These are phyloP conservation scores for Drosophila grimshawi DNA, from an alignment of 1,140 invertebrate species.

Conservation along the genomic window DNA sequence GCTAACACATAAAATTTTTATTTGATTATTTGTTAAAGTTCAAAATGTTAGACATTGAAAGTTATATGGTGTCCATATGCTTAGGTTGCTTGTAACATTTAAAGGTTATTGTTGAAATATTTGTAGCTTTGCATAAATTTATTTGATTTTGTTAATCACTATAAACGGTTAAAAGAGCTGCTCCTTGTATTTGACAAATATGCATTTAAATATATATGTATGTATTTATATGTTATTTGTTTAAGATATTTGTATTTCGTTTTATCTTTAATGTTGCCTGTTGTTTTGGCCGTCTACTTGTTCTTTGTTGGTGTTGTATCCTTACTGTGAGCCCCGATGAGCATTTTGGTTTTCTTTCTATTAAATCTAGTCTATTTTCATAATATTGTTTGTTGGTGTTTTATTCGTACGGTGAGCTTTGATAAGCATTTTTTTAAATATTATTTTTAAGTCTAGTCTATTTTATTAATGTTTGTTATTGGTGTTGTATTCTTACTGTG, in stretches of 20 bases:
- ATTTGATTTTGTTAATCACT: slow-evolving; percentile 16
- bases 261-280: slow-evolving; percentile 27
- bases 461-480: slow-evolving; percentile 41
- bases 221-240: slow-evolving; percentile 33
- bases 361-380: slow-evolving; percentile 57
- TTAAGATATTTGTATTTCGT: slow-evolving; percentile 35
- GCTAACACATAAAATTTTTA: slow-evolving; percentile 76
- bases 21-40: slow-evolving; percentile 74
- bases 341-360: slow-evolving; percentile 9
- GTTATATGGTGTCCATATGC: slow-evolving; percentile 64
- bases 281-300: slow-evolving; percentile 29
- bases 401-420: slow-evolving; percentile 76
- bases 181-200: slow-evolving; percentile 34
- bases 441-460: not conserved
- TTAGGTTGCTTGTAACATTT: slow-evolving; percentile 58
- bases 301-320: slow-evolving; percentile 59
- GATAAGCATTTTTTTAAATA: slow-evolving; percentile 47
- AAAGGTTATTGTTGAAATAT: slow-evolving; percentile 63
- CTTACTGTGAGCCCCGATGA: slow-evolving; percentile 74
- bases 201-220: slow-evolving; percentile 33
- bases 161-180: slow-evolving; percentile 36
- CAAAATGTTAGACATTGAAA: slow-evolving; percentile 77
- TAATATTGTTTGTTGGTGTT: slow-evolving; percentile 50
- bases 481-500: slow-evolving; percentile 76
- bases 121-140: slow-evolving; percentile 74